Evolutionary conservation across 1,140 invertebrate species (phyloP), one percentile per base, ranked within the genome.

Genomic region (Radopholus similis): DNA sequence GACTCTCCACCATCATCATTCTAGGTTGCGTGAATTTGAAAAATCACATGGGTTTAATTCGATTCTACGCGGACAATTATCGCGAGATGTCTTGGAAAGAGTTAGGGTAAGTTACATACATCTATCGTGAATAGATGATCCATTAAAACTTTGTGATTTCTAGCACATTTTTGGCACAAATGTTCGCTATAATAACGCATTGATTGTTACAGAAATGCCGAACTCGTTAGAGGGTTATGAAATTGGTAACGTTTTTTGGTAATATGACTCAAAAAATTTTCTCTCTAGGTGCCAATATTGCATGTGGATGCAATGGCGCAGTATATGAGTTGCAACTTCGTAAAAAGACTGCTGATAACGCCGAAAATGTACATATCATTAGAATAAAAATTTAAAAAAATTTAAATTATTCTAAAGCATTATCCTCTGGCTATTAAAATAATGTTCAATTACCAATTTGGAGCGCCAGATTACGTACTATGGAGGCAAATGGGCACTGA

Each of bases 371-470:
- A 37, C 8, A 26, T 49, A 23, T 47, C 11, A 51, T 15, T 18
- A 21, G n/a, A n/a, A n/a, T n/a, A n/a, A n/a, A 32, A 47, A 28
- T n/a, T 18, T 42, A n/a, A 18, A 32, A 47, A 23, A 28, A 32
- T 26, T 15, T 21, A 35, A 4, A 21, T 4, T 9, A 60, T 35
- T 2, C 58, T 73, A 64, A 21, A 74, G 68, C 15, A 49, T 11
- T 73, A n/a, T 51, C 74, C 73, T 1, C 55, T 75, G 3, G 73
- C 73, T 8, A 26, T 75, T 13, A 75, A 75, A 59, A 62, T 75
- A 28, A 77, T 75, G 71, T 75, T 75, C 42, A 75, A 74, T 55
- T 77, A 75, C 42, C 53, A 76, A 35, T 75, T 56, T 59, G 32
- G 21, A 1, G 55, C 40, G 32, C 57, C 70, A 13, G 73, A 75